These are phyloP conservation scores for zebrafish (Danio rerio) DNA, from an alignment of 2,113 vertebrate genomes.

Conservation along the genomic window GRCz12tu NC_133182.1:54079001-54079500, in stretches of 20 bases:
- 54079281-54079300: conserved; percentile 77
- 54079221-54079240: conserved; percentile 78
- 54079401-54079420: not conserved
- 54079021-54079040: no score
- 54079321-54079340: conserved; percentile 17
- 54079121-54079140: not conserved
- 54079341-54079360: not conserved
- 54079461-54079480: conserved; percentile 4
- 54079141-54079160: conserved; percentile 75
- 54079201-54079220: conserved; percentile 76
- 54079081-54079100: no score
- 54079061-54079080: no score
- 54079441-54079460: conserved; percentile 36
- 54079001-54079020: no score
- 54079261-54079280: conserved; percentile 73
- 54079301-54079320: conserved; percentile 74
- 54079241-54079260: conserved; percentile 78
- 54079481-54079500: not conserved
- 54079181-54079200: conserved; percentile 84
- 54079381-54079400: not conserved
- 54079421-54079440: conserved; percentile 29
- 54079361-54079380: not conserved
- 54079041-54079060: no score
- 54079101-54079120: no score
- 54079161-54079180: conserved; percentile 90